phyloP scores from a whole-genome alignment of 2,888 invertebrate species.

The Galerucella nymphaeae region DNA sequence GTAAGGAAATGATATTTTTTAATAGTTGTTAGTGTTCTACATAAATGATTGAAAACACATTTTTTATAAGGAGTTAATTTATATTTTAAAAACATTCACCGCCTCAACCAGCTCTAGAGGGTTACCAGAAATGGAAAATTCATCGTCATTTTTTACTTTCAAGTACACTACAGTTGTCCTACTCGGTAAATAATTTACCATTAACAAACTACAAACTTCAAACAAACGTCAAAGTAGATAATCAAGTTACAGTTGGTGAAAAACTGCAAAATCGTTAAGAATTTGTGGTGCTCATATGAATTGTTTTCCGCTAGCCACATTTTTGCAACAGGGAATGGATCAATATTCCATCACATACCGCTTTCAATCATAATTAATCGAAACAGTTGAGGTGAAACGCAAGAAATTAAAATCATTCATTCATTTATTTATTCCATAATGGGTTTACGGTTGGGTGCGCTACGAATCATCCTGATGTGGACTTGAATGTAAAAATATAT shows the following conservation, averaged over 20 bases:
- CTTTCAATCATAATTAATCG: not conserved
- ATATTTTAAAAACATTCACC: too few species aligned
- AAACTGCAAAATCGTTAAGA: not conserved
- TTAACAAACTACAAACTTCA: too few species aligned
- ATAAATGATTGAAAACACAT: too few species aligned
- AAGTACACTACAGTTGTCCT: too few species aligned
- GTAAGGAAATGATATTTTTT: too few species aligned
- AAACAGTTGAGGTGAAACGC: conserved; percentile 15
- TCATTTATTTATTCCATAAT: conserved; percentile 35
- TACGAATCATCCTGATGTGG: conserved; percentile 18
- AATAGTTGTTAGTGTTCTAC: too few species aligned
- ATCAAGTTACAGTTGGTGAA: not conserved
- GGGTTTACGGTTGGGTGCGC: conserved; percentile 29
- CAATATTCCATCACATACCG: not conserved
- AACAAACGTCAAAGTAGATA: too few species aligned
- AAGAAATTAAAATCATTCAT: conserved; percentile 30
- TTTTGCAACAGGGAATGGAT: not conserved
- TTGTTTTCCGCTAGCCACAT: not conserved
- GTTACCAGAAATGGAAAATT: too few species aligned
- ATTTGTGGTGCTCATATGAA: not conserved
- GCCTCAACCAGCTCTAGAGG: too few species aligned
- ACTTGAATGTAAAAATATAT: conserved; percentile 41
- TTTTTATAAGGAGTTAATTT: too few species aligned
- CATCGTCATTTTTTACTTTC: too few species aligned
- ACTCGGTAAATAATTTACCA: too few species aligned